Evolutionary conservation across 2,888 invertebrate genomes (phyloP), one percentile per base, ranked within the genome.

Genomic region (Drosophila niveifrons): DNA sequence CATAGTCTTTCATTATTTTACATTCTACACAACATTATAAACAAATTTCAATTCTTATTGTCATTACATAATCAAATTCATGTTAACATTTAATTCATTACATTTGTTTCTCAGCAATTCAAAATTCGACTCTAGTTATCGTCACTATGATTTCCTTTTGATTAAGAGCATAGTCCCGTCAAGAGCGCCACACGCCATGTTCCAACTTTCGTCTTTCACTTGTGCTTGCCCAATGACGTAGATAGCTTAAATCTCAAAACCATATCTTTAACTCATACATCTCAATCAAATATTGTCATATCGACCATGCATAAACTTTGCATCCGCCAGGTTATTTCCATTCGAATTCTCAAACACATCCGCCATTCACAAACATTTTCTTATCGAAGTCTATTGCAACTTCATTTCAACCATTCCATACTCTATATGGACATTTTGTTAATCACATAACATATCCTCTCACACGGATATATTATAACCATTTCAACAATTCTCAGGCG

Each of bases 401-500:
- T 29, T 29, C 29, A 29, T 29, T 29, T 29, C 29, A 29, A 29
- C 29, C 29, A 29, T 29, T 29, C 29, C 29, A 29, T 29, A 29
- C 29, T 29, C 29, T 29, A 2, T 29, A 29, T 29, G 29, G 29
- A 29, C 2, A 47, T 57, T 18, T 57, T 10, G 57, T 50, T 18
- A 17, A 17, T 48, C 41, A 58, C 58, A 50, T 58, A 39, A 58
- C 28, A 58, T 58, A 58, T 58, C 41, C 48, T 48, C 39, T 58
- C 48, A 48, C 58, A 59, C 43, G 36, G 50, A 59, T 59, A 50
- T 59, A 13, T 29, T 48, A 48, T 50, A 59, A 43, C 50, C 28
- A 59, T 18, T 29, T 59, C 41, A 59, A 51, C 59, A 51, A 44
- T 44, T 51, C 51, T 51, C 51, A 59, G 44, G 51, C 48, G 51